These are phyloP conservation scores for Astropecten irregularis DNA, from an alignment of 53 echinoderm and acorn worm species.

Conservation along the genomic window DNA sequence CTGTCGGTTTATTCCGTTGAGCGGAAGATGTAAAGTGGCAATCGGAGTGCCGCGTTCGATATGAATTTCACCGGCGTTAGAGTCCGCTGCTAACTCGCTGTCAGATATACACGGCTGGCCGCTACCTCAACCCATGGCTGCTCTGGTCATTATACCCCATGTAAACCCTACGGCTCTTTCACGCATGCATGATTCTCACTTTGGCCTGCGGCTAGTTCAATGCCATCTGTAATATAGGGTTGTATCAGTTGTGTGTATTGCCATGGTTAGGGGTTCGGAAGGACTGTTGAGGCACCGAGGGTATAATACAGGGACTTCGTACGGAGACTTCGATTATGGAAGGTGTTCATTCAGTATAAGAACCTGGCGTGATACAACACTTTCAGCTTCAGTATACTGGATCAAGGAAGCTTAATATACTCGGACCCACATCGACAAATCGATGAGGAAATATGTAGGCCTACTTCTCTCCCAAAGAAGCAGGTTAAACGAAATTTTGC, in stretches of 20 bases:
- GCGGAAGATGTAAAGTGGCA: conserved; percentile 23
- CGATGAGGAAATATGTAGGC: no score
- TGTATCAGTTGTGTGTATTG: not conserved
- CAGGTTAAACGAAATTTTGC: no score
- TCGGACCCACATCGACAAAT: no score
- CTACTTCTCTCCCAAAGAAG: no score
- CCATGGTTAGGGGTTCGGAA: not conserved
- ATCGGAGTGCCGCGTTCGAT: not conserved
- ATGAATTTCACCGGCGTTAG: conserved; percentile 17
- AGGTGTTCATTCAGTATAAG: not conserved
- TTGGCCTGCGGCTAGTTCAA: not conserved
- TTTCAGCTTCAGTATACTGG: no score
- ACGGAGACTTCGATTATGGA: not conserved
- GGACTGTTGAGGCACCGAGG: not conserved
- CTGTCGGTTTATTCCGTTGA: conserved; percentile 8
- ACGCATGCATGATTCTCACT: not conserved
- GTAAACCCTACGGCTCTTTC: conserved; percentile 48
- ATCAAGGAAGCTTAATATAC: no score
- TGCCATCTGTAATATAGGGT: not conserved
- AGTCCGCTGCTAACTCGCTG: not conserved
- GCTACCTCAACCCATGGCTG: not conserved
- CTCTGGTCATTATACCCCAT: no score
- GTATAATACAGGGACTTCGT: not conserved
- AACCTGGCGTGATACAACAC: not conserved
- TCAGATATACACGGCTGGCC: not conserved